Evolutionary conservation across 2,888 invertebrate species (phyloP).

Genomic region (Podabrus alpinus): DNA sequence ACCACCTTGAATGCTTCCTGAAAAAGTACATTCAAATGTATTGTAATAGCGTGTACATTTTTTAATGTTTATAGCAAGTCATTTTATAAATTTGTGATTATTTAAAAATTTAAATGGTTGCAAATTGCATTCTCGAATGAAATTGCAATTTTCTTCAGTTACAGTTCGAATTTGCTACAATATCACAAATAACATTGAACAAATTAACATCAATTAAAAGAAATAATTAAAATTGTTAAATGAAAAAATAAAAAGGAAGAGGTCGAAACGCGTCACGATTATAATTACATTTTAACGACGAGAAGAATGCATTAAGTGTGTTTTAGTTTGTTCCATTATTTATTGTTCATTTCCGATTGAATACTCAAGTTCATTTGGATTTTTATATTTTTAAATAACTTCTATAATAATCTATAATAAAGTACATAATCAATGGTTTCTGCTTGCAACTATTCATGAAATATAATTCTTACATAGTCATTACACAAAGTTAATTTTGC

Average conservation of each 20-base stretch:
- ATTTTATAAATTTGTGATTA: neutral
- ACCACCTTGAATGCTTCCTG: neutral
- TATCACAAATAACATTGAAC: too few relatives aligned
- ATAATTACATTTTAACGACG: too few relatives aligned
- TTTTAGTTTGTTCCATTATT: too few relatives aligned
- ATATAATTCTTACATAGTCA: neutral
- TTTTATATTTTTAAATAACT: neutral
- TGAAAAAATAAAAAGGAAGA: too few relatives aligned
- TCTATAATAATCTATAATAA: too few relatives aligned
- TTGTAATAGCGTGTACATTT: neutral
- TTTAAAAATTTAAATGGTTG: neutral
- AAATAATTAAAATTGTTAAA: too few relatives aligned
- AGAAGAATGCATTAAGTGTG: too few relatives aligned
- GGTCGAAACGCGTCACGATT: too few relatives aligned
- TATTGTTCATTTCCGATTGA: too few relatives aligned
- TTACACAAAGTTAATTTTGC: neutral
- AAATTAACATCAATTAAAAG: too few relatives aligned
- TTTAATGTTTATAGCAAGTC: neutral
- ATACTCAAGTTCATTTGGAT: neutral
- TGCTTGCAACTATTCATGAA: neutral
- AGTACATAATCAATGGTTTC: neutral
- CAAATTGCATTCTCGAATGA: neutral
- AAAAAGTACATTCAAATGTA: neutral
- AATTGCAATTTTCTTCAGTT: neutral
- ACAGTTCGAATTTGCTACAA: too few relatives aligned